Conservation (phyloP, 2,113 vertebrate genomes). For the Isichthys henryi region DNA sequence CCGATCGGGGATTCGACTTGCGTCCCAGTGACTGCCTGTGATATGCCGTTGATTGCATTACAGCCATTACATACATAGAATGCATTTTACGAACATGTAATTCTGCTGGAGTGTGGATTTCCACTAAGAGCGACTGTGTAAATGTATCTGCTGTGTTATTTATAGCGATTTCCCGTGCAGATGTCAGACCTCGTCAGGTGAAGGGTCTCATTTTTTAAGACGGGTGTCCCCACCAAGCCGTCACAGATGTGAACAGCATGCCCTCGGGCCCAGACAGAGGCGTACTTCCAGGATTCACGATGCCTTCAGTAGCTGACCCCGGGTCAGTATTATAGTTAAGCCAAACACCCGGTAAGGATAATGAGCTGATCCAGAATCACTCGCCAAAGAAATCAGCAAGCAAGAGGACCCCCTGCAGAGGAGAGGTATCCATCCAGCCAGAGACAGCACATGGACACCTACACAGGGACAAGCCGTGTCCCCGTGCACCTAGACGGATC, state of each 20-base stretch:
- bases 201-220: neutral
- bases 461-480: neutral
- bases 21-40: neutral
- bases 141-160: neutral
- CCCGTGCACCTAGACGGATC: neutral
- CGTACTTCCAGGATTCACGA: neutral
- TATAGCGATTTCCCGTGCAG: neutral
- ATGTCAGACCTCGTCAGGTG: neutral
- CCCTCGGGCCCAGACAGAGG: neutral
- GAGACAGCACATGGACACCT: neutral
- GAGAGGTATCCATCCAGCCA: neutral
- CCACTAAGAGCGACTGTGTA: neutral
- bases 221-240: neutral
- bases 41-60: neutral
- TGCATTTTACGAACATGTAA: neutral
- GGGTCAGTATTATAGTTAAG: neutral
- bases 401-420: neutral
- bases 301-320: neutral
- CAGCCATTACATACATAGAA: neutral
- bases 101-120: neutral
- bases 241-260: neutral
- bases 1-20: neutral
- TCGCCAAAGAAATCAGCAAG: neutral
- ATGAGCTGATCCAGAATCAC: neutral
- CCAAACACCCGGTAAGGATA: neutral